These are phyloP conservation scores for Eilema sororculum DNA, from an alignment of 2,888 invertebrate species.

Conservation along the genomic window DNA sequence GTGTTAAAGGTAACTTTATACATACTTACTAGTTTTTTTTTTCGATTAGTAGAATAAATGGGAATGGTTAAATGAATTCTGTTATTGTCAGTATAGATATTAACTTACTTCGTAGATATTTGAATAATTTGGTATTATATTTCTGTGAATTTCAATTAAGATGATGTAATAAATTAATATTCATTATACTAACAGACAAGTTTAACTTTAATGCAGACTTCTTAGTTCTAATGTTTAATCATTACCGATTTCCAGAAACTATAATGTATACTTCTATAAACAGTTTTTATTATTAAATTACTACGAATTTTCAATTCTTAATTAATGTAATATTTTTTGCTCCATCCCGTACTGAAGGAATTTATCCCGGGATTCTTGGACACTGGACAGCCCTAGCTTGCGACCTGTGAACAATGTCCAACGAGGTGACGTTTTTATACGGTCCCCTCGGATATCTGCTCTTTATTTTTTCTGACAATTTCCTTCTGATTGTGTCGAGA, in stretches of 20 bases:
- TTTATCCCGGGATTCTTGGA: constrained; percentile 18
- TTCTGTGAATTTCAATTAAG: neutral
- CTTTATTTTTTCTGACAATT: constrained; percentile 56
- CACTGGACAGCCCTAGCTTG: constrained; percentile 39
- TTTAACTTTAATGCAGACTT: neutral
- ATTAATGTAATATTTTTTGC: too few relatives aligned
- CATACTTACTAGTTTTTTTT: neutral
- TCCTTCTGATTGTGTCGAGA: constrained; percentile 47
- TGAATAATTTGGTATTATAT: neutral
- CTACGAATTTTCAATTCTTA: too few relatives aligned
- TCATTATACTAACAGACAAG: too few relatives aligned
- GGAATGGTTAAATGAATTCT: neutral
- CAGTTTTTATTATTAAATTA: too few relatives aligned
- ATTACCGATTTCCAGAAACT: neutral
- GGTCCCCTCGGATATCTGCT: constrained; percentile 49
- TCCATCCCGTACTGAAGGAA: neutral
- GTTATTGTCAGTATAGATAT: neutral
- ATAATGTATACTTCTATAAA: neutral
- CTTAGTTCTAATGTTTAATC: neutral
- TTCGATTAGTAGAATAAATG: neutral
- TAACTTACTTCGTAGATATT: neutral
- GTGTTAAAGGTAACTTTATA: neutral
- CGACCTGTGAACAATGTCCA: constrained; percentile 62
- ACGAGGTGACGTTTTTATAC: constrained; percentile 63
- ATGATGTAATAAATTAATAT: neutral